These are phyloP conservation scores for Vollenhovia emeryi DNA, from an alignment of 1,140 invertebrate species.

Conservation along the genomic window DNA sequence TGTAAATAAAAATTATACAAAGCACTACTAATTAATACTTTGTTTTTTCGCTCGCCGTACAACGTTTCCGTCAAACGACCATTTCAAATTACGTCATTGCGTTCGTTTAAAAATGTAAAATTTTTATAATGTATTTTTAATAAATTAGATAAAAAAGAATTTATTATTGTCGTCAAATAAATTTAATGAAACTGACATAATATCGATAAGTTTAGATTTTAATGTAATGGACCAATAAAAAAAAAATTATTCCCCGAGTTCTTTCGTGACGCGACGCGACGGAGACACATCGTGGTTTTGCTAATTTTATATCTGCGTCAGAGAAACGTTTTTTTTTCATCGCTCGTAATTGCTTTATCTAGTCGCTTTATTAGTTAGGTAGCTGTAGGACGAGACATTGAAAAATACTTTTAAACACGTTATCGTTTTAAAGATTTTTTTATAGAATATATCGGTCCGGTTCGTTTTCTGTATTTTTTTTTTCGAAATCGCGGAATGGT, in stretches of 20 bases:
- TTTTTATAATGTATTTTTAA: not conserved
- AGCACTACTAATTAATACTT: not conserved
- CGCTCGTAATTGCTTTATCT: not conserved
- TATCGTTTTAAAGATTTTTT: not conserved
- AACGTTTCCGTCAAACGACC: not conserved
- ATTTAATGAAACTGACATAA: not conserved
- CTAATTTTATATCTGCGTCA: not conserved
- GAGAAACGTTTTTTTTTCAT: conserved; percentile 18
- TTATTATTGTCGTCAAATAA: not conserved
- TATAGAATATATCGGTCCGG: not conserved
- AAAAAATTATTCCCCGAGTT: not conserved
- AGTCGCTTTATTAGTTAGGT: not conserved
- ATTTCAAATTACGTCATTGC: not conserved
- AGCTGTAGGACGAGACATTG: not conserved
- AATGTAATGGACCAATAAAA: not conserved
- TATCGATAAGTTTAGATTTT: not conserved
- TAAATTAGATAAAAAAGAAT: not conserved
- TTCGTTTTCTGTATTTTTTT: not conserved
- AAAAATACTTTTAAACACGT: not conserved
- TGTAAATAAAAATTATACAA: not conserved
- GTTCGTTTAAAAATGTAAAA: not conserved
- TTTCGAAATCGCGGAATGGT: not conserved
- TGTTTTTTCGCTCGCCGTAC: not conserved
- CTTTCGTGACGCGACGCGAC: too few relatives aligned
- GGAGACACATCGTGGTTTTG: not conserved